Conservation (phyloP, 2,113 vertebrate species). For the Hepsetus odoe region DNA sequence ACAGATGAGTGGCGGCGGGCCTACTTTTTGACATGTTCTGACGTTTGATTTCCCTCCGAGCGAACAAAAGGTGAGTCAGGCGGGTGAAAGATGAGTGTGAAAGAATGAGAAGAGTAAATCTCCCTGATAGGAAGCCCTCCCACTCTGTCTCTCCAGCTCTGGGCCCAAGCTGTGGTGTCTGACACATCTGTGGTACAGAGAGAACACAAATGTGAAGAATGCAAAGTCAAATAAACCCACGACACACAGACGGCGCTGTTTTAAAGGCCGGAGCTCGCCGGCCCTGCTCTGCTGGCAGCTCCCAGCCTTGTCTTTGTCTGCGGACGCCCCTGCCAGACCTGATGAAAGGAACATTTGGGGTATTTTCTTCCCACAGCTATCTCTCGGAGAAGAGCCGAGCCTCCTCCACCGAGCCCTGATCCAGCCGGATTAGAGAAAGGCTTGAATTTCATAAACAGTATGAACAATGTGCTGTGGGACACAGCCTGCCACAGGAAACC, state of each 20-base stretch:
- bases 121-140: constrained; percentile 30
- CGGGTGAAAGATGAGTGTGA: constrained; percentile 38
- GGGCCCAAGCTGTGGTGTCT: constrained; percentile 15
- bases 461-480: not conserved
- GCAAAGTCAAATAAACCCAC: constrained; percentile 54
- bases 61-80: constrained; percentile 42
- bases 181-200: constrained; percentile 44
- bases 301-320: not conserved
- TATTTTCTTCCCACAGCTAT: constrained; percentile 31
- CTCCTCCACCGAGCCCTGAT: constrained; percentile 20
- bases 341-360: not conserved
- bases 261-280: constrained; percentile 36
- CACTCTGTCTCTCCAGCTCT: not conserved
- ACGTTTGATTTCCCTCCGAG: constrained; percentile 47
- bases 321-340: constrained; percentile 13
- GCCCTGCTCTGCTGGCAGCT: not conserved
- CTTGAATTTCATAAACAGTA: constrained; percentile 29
- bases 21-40: constrained; percentile 52
- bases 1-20: constrained; percentile 56
- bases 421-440: constrained; percentile 17
- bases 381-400: not conserved
- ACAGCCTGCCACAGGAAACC: not conserved
- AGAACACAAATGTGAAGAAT: constrained; percentile 48
- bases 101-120: constrained; percentile 40
- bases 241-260: constrained; percentile 45